Conservation (phyloP, 2,797 vertebrate species). For the Babyrousa celebensis region DNA sequence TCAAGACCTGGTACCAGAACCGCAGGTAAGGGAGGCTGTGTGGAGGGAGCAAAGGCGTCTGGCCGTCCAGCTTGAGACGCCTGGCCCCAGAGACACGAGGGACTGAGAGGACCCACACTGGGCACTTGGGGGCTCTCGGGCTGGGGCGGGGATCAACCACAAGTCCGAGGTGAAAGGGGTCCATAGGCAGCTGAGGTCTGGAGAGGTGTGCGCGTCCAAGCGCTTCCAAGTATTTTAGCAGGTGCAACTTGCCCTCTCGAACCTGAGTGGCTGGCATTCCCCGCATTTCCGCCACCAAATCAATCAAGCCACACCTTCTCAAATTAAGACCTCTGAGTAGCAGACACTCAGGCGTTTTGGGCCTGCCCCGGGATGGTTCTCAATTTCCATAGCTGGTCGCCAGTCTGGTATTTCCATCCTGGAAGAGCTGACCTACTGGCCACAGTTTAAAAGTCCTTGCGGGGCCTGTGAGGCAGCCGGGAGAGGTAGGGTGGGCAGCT, state of each 20-base stretch:
- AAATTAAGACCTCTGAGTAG: slow-evolving; percentile 73
- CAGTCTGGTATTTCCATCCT: background rate
- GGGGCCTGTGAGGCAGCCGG: background rate
- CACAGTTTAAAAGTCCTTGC: background rate
- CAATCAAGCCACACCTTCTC: slow-evolving; percentile 68
- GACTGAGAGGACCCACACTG: background rate
- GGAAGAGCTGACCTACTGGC: background rate
- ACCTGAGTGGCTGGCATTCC: slow-evolving; percentile 14
- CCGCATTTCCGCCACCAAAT: slow-evolving; percentile 53
- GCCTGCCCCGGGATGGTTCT: slow-evolving; percentile 41
- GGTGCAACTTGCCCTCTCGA: slow-evolving; percentile 1
- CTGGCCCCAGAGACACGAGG: background rate
- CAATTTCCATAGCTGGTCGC: background rate
- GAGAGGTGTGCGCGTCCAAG: slow-evolving; percentile 7
- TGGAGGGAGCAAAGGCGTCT: background rate
- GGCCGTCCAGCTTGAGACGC: background rate
- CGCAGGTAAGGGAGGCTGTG: slow-evolving; percentile 90
- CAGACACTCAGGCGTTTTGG: slow-evolving; percentile 58
- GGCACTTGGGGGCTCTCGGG: background rate
- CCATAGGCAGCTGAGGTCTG: background rate
- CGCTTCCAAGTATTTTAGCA: slow-evolving; percentile 46
- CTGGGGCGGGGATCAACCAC: slow-evolving; percentile 6
- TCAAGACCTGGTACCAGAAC: slow-evolving; percentile 98
- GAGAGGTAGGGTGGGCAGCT: background rate
- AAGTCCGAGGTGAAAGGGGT: background rate